These are phyloP conservation scores for Helostoma temminkii DNA, from an alignment of 2,797 vertebrate genomes.

Conservation along the genomic window DNA sequence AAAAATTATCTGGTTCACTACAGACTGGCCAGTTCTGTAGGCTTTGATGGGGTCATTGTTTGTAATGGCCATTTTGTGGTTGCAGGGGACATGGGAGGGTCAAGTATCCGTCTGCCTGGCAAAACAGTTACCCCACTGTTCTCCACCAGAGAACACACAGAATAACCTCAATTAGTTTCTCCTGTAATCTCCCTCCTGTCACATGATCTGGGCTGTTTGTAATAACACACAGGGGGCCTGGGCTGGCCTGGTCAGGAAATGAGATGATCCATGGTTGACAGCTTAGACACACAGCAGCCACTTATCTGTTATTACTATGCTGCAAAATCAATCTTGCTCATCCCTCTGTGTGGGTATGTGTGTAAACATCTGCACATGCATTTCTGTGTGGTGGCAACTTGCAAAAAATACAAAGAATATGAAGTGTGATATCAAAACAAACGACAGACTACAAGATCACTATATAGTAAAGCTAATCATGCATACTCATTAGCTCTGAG, in stretches of 20 bases:
- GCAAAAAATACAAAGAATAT: slow-evolving; percentile 29
- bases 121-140: slow-evolving; percentile 81
- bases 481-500: not conserved
- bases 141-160: slow-evolving; percentile 62
- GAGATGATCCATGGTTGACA: slow-evolving; percentile 82
- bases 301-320: slow-evolving; percentile 78
- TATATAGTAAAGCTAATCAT: slow-evolving; percentile 32
- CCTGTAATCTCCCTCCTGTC: slow-evolving; percentile 72
- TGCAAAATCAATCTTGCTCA: slow-evolving; percentile 62
- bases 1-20: slow-evolving; percentile 44
- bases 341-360: slow-evolving; percentile 9
- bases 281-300: slow-evolving; percentile 76
- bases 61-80: slow-evolving; percentile 64
- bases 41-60: slow-evolving; percentile 71
- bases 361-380: not conserved
- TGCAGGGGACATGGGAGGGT: slow-evolving; percentile 61
- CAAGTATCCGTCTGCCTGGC: slow-evolving; percentile 71
- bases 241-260: slow-evolving; percentile 77
- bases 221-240: slow-evolving; percentile 78
- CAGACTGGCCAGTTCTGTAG: slow-evolving; percentile 53
- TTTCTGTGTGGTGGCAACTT: slow-evolving; percentile 18
- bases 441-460: slow-evolving; percentile 54
- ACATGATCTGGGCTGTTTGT: slow-evolving; percentile 79
- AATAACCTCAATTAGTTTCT: slow-evolving; percentile 74
- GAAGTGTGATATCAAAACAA: slow-evolving; percentile 46